Conservation (phyloP, 1,140 invertebrate species). For the Drosophila repleta region DNA sequence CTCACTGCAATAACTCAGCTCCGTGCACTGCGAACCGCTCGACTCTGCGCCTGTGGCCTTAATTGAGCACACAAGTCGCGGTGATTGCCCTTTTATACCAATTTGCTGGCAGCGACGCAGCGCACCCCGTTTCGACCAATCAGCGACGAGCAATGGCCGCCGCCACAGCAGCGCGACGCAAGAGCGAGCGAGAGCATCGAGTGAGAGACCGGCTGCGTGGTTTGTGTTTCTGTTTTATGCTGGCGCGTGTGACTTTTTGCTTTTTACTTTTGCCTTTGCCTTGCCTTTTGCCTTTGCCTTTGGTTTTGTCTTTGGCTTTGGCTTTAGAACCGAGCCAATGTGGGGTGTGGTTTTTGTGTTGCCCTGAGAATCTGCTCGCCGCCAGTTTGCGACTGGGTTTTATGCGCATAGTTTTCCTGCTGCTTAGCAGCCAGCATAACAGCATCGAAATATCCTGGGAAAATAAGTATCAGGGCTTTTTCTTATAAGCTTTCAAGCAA, state of each 20-base stretch:
- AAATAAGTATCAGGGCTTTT: not conserved
- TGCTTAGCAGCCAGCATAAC: slow-evolving; percentile 32
- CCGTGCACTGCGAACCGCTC: slow-evolving; percentile 49
- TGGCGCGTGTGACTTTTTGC: slow-evolving; percentile 71
- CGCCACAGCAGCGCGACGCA: slow-evolving; percentile 8
- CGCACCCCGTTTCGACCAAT: slow-evolving; percentile 65
- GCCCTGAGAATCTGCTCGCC: slow-evolving; percentile 34
- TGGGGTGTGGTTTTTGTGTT: slow-evolving; percentile 39
- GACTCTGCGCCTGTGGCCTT: slow-evolving; percentile 69
- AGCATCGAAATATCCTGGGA: slow-evolving; percentile 41
- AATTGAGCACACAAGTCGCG: slow-evolving; percentile 80
- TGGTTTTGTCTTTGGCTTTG: slow-evolving; percentile 3
- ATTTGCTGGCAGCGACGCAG: slow-evolving; percentile 63
- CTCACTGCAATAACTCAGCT: slow-evolving; percentile 15
- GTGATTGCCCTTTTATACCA: slow-evolving; percentile 84
- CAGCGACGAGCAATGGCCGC: slow-evolving; percentile 65
- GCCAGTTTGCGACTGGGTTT: slow-evolving; percentile 1
- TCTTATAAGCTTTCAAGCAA: not conserved
- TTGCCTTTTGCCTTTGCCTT: slow-evolving; percentile 16
- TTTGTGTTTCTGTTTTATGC: slow-evolving; percentile 48
- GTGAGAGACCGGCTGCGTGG: slow-evolving; percentile 2
- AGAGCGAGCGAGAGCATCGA: slow-evolving; percentile 19
- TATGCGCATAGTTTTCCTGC: not conserved
- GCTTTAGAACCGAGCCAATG: too few relatives aligned
- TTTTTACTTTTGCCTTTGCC: slow-evolving; percentile 49